Conservation (phyloP, 1,140 invertebrate genomes). For the Pentalonia nigronervosa region DNA sequence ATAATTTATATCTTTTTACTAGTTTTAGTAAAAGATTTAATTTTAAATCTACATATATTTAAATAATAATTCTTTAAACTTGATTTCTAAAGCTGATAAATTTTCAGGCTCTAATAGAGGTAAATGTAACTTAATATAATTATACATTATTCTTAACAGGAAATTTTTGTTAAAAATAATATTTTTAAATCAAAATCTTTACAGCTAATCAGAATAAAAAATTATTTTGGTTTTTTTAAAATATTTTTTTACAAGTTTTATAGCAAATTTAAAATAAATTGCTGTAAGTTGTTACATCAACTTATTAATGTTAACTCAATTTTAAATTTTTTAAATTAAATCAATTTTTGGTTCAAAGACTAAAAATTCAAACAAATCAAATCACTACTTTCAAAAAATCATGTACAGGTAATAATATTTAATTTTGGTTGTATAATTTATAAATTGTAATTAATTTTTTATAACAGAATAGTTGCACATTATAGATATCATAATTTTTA, state of each 20-base stretch:
- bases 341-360: neutral
- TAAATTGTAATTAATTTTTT: neutral
- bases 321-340: neutral
- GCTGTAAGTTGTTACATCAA: neutral
- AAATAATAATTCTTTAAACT: neutral
- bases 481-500: neutral
- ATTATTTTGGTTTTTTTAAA: neutral
- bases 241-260: no score
- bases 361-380: neutral
- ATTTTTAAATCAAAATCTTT: no score
- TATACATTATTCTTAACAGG: neutral
- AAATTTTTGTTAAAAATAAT: neutral
- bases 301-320: neutral
- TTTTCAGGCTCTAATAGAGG: neutral
- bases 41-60: neutral
- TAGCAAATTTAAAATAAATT: neutral
- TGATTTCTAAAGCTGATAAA: neutral
- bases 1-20: neutral
- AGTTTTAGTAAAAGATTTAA: neutral
- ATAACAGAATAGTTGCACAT: neutral
- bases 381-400: neutral
- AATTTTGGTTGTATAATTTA: neutral
- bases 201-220: neutral
- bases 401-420: neutral
- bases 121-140: neutral